Base-by-base conservation (phyloP, 53 echinoderm and acorn worm species). In the Arbacia lixula region DNA sequence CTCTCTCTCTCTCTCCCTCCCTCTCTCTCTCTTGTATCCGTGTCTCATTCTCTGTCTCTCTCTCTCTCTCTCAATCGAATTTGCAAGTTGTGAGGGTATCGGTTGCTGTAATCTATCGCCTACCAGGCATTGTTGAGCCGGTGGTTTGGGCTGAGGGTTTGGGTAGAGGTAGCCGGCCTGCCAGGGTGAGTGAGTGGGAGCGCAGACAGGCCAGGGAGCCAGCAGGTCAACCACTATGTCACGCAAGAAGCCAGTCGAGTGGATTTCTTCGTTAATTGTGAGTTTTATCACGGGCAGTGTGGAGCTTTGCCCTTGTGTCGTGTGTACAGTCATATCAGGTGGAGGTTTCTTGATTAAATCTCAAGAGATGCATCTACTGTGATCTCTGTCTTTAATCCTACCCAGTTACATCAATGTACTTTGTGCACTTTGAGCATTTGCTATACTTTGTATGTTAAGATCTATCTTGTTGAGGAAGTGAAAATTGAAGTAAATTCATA, bases 191-290 rank as follows among this genome's bases (percentile, higher is more conserved):
- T 66, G 38, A 20, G 36, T 36, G n/a, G 36, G 38, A 20, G 36
- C 22, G 20, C 37, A 36, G 38, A 36, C 21, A 22, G 17, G 42
- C 41, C 21, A 17, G 24, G 46, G 72, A 46, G 53, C 53, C 33
- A 6, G 2, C 28, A 53, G 31, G 33, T 75, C 31, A 31, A 75
- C 34, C 55, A 36, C 34, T 35, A 75, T 75, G 75, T 75, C 75
- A 53, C 75, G 75, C 9, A 75, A 75, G 55, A 75, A 75, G 55
- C 75, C 75, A 30, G 53, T 31, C 22, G 75, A 75, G 40, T 75
- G 75, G 75, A 52, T 75, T 32, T 75, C 75, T 8, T 51, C 75
- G 8, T 75, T 75, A 53, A 75, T 75, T 33, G 75, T 75, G 53
- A 75, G 75, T 75, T 55, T 53, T 34, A 29, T 2, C 19, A 8